Evolutionary conservation across 2,888 invertebrate genomes (phyloP).

Genomic region (Nephrotoma appendiculata): DNA sequence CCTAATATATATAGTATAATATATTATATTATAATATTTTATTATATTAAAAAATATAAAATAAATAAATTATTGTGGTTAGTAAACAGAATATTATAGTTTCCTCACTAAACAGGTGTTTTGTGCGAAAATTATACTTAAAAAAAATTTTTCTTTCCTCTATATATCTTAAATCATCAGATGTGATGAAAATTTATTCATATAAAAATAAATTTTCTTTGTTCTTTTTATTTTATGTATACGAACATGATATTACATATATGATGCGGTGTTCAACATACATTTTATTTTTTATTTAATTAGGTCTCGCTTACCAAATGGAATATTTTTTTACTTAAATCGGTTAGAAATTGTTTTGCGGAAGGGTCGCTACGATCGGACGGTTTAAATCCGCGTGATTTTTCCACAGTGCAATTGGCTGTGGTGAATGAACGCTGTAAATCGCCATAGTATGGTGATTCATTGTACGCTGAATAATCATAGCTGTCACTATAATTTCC

Average conservation of each 20-base stretch:
- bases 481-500: conserved; percentile 26
- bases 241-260: neutral
- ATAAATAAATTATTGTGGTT: neutral
- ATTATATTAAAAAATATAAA: neutral
- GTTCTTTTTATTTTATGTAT: neutral
- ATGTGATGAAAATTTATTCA: neutral
- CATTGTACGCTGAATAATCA: neutral
- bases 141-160: neutral
- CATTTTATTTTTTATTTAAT: conserved; percentile 3
- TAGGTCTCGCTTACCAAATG: conserved; percentile 44
- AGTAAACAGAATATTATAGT: neutral
- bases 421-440: conserved; percentile 35
- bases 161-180: neutral
- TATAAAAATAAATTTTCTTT: neutral
- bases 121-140: neutral
- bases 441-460: neutral
- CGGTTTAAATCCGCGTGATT: conserved; percentile 66
- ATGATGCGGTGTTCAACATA: neutral
- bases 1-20: neutral
- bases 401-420: conserved; percentile 46
- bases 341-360: conserved; percentile 65
- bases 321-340: conserved; percentile 64
- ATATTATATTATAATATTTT: neutral
- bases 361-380: conserved; percentile 66
- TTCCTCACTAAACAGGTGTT: neutral